Evolutionary conservation across 2,888 invertebrate genomes (phyloP).

Genomic region (Lasioglossum leucozonium): DNA sequence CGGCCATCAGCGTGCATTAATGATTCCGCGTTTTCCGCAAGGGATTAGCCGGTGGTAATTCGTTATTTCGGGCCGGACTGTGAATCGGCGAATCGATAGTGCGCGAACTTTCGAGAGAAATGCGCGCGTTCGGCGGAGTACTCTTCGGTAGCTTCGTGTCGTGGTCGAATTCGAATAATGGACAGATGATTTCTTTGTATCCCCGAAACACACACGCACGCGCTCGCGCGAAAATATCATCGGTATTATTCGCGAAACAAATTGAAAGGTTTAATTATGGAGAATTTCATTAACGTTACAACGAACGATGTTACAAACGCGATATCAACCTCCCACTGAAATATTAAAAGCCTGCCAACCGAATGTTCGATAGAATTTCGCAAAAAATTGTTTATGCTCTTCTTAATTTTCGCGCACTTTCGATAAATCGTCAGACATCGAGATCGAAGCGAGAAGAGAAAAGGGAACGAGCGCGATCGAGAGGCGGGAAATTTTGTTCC

Average conservation of each 20-base stretch:
- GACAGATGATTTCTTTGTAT: background rate
- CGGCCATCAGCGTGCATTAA: slow-evolving; percentile 50
- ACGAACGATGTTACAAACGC: background rate
- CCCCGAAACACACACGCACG: too few relatives aligned
- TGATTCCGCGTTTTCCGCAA: slow-evolving; percentile 58
- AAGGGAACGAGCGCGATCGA: background rate
- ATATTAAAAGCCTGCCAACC: background rate
- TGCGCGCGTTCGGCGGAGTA: slow-evolving; percentile 9
- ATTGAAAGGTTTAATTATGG: background rate
- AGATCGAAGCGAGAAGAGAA: slow-evolving; percentile 6
- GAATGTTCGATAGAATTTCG: background rate
- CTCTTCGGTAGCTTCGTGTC: slow-evolving; percentile 1
- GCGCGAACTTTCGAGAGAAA: background rate
- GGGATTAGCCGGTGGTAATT: slow-evolving; percentile 61
- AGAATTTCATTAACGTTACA: background rate
- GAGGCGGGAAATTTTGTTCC: slow-evolving; percentile 51
- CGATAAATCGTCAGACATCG: too few relatives aligned
- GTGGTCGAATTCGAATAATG: background rate
- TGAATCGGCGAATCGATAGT: slow-evolving; percentile 16
- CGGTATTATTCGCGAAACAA: background rate
- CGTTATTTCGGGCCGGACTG: slow-evolving; percentile 50
- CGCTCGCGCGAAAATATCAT: background rate
- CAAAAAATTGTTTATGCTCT: too few relatives aligned
- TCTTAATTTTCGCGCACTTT: too few relatives aligned
- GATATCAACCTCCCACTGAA: background rate